These are phyloP conservation scores for Hypena proboscidalis DNA, from an alignment of 2,888 invertebrate genomes.

Conservation along the genomic window DNA sequence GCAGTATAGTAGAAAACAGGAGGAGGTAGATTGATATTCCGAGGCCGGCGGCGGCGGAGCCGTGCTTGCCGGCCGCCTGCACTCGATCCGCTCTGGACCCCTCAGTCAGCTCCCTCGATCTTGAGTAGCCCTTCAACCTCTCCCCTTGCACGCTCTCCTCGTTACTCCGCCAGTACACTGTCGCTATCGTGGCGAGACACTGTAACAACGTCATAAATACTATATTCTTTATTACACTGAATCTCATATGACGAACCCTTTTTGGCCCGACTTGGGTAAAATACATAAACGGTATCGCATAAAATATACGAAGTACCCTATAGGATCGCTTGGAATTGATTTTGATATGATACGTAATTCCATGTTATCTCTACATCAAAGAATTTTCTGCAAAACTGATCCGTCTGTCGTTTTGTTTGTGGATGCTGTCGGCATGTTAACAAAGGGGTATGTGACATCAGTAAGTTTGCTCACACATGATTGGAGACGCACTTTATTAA, in stretches of 20 bases:
- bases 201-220: conserved; percentile 53
- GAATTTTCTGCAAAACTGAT: conserved; percentile 6
- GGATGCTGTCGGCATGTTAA: conserved; percentile 12
- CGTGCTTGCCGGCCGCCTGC: conserved; percentile 85
- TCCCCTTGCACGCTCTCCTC: conserved; percentile 94
- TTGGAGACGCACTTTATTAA: conserved; percentile 28
- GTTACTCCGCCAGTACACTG: conserved; percentile 94
- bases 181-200: conserved; percentile 95
- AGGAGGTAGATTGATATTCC: conserved; percentile 43
- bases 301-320: conserved; percentile 9
- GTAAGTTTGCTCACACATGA: conserved; percentile 25
- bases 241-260: conserved; percentile 5
- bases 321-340: conserved; percentile 7
- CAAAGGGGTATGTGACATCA: conserved; percentile 17
- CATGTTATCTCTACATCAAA: conserved; percentile 13
- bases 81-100: conserved; percentile 91
- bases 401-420: conserved; percentile 8
- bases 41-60: conserved; percentile 48
- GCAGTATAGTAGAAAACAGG: conserved; percentile 41
- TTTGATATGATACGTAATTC: conserved; percentile 14
- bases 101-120: conserved; percentile 90
- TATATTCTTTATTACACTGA: conserved; percentile 9
- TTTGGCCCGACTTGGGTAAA: conserved; percentile 3
- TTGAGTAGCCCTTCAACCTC: conserved; percentile 90
- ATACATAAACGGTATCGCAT: conserved; percentile 8